Base-by-base conservation (phyloP, 1,140 invertebrate species). In the Papilio helenus region DNA sequence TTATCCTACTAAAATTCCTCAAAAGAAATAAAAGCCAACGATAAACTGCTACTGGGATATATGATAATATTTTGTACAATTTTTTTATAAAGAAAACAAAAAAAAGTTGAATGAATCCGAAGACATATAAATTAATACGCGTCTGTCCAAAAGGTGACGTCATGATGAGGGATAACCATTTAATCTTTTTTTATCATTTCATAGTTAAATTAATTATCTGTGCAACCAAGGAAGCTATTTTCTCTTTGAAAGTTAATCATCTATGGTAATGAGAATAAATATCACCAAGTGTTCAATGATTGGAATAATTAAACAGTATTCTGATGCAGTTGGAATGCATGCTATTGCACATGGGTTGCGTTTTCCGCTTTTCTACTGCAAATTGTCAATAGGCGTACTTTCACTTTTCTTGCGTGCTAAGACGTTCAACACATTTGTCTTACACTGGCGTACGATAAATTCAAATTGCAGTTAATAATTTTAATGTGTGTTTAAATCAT, bases 351-450 rank as follows among this genome's bases (percentile, higher is more conserved):
- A 10, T 5, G 61, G 23, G 16, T 65, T 46, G 72, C 39, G 20
- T 46, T 73, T 73, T 73, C 72, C 42, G 72, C 42, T 73, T 73
- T 73, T 73, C 72, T 49, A 73, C 49, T 73, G 23, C 72, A 23
- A 23, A 73, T 49, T 26, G 72, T 73, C 44, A 73, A 49, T 44
- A 44, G 42, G 16, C 71, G 2, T 49, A n/a, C 72, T 73, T 73
- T 73, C 72, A 73, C 72, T 73, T 73, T 26, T 49, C 26, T 65
- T 65, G 39, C 42, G 39, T 44, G 39, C 44, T n/a, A 0, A 20
- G n/a, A 44, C 44, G 44, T 10, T 20, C 39, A 26, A 49, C 72
- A 73, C 20, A 23, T 73, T 20, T 23, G 20, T 73, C n/a, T 73
- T 18, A n/a, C 18, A 10, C n/a, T 44, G 39, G 5, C 26, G 18